phyloP scores from a whole-genome alignment of 2,113 vertebrate species.

The Hassar affinis region DNA sequence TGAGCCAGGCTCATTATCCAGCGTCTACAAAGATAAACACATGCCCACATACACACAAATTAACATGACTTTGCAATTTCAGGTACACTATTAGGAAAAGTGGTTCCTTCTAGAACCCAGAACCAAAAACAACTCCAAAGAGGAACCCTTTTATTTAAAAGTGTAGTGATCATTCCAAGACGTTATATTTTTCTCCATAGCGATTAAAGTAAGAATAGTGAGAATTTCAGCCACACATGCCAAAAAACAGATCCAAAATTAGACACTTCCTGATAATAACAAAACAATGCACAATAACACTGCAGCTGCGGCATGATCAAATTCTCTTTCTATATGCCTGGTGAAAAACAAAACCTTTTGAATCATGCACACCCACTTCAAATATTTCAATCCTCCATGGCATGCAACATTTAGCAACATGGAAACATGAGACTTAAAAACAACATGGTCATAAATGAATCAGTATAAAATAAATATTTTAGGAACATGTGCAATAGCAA shows the following conservation, averaged over 20 bases:
- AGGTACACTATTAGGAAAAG: not conserved
- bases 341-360: not conserved
- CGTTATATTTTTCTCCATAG: not conserved
- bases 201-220: not conserved
- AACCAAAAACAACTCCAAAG: not conserved
- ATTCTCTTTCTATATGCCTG: not conserved
- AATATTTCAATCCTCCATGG: not conserved
- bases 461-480: not conserved
- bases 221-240: not conserved
- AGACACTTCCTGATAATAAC: constrained; percentile 6
- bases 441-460: not conserved
- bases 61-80: not conserved
- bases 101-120: not conserved
- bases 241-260: not conserved
- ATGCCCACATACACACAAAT: not conserved
- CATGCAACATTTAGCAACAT: constrained; percentile 22
- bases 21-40: constrained; percentile 65
- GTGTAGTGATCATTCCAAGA: not conserved
- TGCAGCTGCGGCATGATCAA: not conserved
- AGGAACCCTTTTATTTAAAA: not conserved
- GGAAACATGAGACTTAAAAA: not conserved
- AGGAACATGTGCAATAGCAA: not conserved
- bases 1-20: constrained; percentile 78
- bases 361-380: not conserved
- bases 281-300: not conserved